Base-by-base conservation (phyloP, 2,888 invertebrate species). In the Scrobipalpa costella region DNA sequence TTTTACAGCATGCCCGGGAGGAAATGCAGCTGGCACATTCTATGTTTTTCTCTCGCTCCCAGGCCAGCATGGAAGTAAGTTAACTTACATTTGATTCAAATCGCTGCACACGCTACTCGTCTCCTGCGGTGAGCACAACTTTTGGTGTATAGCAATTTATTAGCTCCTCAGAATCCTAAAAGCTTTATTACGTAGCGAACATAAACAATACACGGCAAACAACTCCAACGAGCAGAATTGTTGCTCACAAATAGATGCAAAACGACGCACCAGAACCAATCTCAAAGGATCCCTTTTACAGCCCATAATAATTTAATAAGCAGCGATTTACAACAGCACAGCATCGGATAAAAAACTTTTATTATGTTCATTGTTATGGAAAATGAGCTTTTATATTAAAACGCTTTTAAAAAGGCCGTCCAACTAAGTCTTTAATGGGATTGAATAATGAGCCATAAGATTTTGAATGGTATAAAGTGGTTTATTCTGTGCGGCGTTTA, bases 361-460 rank as follows among this genome's bases (percentile, higher is more conserved):
- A 80, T 86, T 79, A 77, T 81, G 80, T 81, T 81, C 84, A 83
- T 88, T 89, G 85, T 89, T 81, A 85, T 85, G 83, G 81, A 83
- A 84, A 90, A 88, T 83, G 84, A 83, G 78, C 80, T 85, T 84
- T 84, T 84, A 86, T 86, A 85, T 81, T 83, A 83, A 84, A 83
- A 73, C 73, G 78, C 81, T 80, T 86, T 84, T 80, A 83, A 81
- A 87, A 85, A 82, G 77, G 77, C 83, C 84, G 86, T 83, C 83
- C 82, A 77, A 83, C 84, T 84, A 83, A 85, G 81, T 83, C 81
- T 83, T 78, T 88, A 90, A 90, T 86, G 83, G 85, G 82, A 84
- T 85, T 85, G 85, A 90, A 89, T 88, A 89, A 88, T 86, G 86
- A 86, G 81, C 86, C 77, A 83, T 90, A 86, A 85, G 85, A 82